Evolutionary conservation across 2,888 invertebrate species (phyloP).

Genomic region (Phortica okadai): DNA sequence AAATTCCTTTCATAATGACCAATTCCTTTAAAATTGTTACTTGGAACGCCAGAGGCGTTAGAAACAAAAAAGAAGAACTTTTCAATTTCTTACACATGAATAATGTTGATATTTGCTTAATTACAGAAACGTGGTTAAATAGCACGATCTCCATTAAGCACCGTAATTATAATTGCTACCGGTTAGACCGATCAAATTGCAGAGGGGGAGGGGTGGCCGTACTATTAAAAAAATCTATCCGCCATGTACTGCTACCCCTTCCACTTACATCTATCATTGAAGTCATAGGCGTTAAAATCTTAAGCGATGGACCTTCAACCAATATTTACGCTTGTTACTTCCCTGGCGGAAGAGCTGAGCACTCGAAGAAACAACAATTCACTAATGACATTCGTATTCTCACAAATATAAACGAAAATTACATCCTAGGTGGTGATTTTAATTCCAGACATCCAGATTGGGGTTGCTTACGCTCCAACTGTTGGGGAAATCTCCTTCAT

Average conservation of each 20-base stretch:
- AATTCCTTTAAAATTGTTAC: slow-evolving; percentile 28
- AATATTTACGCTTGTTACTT: neutral
- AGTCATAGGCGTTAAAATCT: no score
- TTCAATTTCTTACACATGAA: slow-evolving; percentile 8
- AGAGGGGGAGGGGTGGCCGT: neutral
- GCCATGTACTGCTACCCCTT: slow-evolving; percentile 5
- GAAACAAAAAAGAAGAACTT: neutral
- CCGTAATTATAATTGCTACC: no score
- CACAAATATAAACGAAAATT: neutral
- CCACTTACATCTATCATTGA: neutral
- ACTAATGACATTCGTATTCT: neutral
- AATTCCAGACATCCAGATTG: no score
- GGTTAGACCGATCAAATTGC: slow-evolving; percentile 3
- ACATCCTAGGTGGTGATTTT: no score
- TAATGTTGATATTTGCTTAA: slow-evolving; percentile 25
- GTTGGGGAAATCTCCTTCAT: no score
- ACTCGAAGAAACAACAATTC: slow-evolving; percentile 2
- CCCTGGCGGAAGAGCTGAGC: neutral
- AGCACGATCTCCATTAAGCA: no score
- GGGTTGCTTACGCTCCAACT: no score
- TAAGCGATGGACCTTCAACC: no score
- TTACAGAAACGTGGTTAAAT: no score
- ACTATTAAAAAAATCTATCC: slow-evolving; percentile 5
- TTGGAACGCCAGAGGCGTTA: slow-evolving; percentile 37
- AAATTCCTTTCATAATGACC: slow-evolving; percentile 38